Evolutionary conservation across 2,888 invertebrate genomes (phyloP).

Genomic region (Iselma pallidipennis): DNA sequence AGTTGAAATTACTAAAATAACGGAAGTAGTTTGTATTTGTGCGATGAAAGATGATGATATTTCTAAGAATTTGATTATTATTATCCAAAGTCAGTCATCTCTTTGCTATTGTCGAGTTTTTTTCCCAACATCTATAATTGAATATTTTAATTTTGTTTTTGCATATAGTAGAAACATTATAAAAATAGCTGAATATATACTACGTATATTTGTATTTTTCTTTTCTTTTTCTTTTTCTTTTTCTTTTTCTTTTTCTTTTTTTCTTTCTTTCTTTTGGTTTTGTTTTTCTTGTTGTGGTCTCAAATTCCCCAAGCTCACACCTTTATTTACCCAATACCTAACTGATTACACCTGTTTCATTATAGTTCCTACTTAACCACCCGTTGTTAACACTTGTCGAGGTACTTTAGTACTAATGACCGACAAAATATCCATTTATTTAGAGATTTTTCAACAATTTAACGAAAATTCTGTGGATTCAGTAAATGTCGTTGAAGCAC

Average conservation of each 20-base stretch:
- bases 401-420: conserved; percentile 7
- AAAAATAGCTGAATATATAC: too few species aligned
- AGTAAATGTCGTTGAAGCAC: conserved; percentile 94
- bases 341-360: conserved; percentile 5
- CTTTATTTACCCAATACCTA: conserved; percentile 3
- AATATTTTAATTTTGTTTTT: background rate
- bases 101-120: background rate
- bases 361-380: conserved; percentile 7
- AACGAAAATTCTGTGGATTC: conserved; percentile 44
- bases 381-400: conserved; percentile 7
- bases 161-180: background rate
- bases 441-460: conserved; percentile 5
- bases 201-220: background rate
- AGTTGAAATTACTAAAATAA: conserved; percentile 1
- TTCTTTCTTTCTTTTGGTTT: background rate
- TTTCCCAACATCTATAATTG: background rate
- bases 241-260: background rate
- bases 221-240: background rate
- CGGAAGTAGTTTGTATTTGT: background rate
- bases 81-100: background rate
- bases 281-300: too few species aligned
- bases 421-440: conserved; percentile 7
- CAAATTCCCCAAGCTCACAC: conserved; percentile 1
- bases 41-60: conserved; percentile 1
- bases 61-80: conserved; percentile 2